A percentile compares a stretch with the other conserved stretches of the same genome.
Evolutionary conservation across 1,140 invertebrate species (phyloP).

Genomic region (Babylonia areolata): DNA sequence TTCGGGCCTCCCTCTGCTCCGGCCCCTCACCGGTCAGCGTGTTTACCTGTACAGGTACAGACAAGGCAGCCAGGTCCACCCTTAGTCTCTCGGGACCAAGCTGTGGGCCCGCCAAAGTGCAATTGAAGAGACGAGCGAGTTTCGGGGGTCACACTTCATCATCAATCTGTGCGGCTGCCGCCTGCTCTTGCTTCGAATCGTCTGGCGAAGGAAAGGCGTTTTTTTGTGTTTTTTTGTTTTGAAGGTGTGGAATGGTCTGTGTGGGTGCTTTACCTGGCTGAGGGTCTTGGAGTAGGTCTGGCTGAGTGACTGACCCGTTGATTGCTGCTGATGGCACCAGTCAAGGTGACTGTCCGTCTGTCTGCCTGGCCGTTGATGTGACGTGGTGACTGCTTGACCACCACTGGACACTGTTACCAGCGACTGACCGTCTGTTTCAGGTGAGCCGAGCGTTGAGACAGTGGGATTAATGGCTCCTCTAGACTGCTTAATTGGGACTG

Average conservation of each 20-base stretch:
- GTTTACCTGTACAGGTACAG: background rate
- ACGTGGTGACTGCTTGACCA: background rate
- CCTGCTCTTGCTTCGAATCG: too few species aligned
- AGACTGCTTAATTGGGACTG: background rate
- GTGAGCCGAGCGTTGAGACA: background rate
- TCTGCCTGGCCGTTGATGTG: too few species aligned
- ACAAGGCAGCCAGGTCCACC: background rate
- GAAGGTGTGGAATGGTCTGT: too few species aligned
- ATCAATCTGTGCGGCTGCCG: background rate
- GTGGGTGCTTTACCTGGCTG: too few species aligned
- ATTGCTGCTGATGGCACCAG: too few species aligned
- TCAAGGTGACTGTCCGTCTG: too few species aligned
- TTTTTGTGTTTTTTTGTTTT: too few species aligned
- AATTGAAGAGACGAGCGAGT: background rate
- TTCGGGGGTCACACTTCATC: conserved; percentile 1
- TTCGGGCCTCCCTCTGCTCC: background rate
- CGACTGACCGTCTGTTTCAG: background rate
- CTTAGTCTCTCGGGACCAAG: background rate
- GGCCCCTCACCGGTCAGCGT: background rate
- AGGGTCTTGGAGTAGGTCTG: too few species aligned
- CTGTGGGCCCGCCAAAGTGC: background rate
- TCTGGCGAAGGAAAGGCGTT: too few species aligned
- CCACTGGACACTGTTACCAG: too few species aligned
- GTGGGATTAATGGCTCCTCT: background rate
- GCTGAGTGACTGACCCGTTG: too few species aligned